Base-by-base conservation (phyloP, 1,140 invertebrate species). In the Hormaphis cornu region DNA sequence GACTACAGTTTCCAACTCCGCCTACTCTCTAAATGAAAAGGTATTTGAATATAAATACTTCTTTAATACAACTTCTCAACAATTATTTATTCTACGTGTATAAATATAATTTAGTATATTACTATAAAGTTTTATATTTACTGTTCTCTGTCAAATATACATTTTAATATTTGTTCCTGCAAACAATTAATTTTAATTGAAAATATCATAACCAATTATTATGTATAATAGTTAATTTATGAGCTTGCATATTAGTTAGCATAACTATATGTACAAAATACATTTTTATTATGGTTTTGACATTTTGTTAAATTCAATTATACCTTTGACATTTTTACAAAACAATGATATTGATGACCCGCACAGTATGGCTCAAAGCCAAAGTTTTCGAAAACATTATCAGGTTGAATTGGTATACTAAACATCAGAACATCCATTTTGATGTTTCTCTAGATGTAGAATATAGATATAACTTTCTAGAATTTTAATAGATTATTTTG, bases 271-370 rank as follows among this genome's bases (percentile, higher is more conserved):
- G n/a, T n/a, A n/a, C n/a, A n/a, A n/a, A n/a, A n/a, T n/a, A n/a
- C n/a, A n/a, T n/a, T n/a, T n/a, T n/a, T n/a, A n/a, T n/a, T n/a
- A n/a, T n/a, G n/a, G 20, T 26, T 58, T 63, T 46, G 58, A 46
- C 40, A 63, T 63, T 63, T 46, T 46, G 0, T 20, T 30, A 16
- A 40, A 14, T 14, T 20, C 2, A 46, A 20, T 63, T 63, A n/a
- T n/a, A 46, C n/a, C 42, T 63, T 46, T 46, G 40, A 20, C n/a
- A 46, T 63, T 46, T 63, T 46, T 30, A 33, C 24, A 46, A 24
- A 4, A 30, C 6, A 63, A 7, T 22, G 7, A 22, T 37, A 35
- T 58, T 58, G 33, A 40, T 12, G 14, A 40, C 22, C 40, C 1
- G n/a, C n/a, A 28, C 3, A 63, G 42, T 61, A 0, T 63, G 58